Conservation (phyloP, 2,797 vertebrate species). For the Crenuchus spilurus region DNA sequence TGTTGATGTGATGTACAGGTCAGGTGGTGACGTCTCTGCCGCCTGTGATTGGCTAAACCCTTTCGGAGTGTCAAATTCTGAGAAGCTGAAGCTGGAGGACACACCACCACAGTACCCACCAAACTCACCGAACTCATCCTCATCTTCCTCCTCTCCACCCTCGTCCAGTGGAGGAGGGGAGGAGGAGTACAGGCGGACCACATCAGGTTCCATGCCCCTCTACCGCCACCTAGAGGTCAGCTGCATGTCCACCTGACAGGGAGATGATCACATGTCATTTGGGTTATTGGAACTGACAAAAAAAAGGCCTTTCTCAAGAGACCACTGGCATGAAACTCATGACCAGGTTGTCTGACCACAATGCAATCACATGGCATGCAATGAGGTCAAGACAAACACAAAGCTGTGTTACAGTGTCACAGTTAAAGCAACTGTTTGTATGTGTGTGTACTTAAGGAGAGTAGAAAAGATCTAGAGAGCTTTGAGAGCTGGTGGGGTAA, state of each 20-base stretch:
- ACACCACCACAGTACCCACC: slow-evolving; percentile 82
- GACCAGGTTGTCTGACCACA: no score
- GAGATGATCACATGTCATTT: no score
- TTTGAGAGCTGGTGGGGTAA: no score
- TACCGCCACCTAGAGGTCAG: slow-evolving; percentile 60
- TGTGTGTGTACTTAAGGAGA: no score
- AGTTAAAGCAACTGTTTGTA: no score
- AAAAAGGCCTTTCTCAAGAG: no score
- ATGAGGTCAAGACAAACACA: no score
- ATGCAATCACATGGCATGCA: no score
- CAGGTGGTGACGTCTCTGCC: slow-evolving; percentile 74
- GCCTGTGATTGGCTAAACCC: slow-evolving; percentile 69
- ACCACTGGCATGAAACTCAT: no score
- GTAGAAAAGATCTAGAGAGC: no score
- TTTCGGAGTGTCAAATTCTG: slow-evolving; percentile 74
- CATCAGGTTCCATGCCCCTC: slow-evolving; percentile 87
- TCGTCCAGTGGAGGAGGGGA: slow-evolving; percentile 87
- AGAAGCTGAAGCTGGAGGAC: slow-evolving; percentile 75
- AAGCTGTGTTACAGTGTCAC: no score
- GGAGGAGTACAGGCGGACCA: slow-evolving; percentile 86
- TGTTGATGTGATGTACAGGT: slow-evolving; percentile 63
- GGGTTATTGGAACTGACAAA: no score
- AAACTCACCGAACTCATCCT: slow-evolving; percentile 91
- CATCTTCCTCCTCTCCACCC: slow-evolving; percentile 84
- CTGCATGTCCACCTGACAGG: slow-evolving; percentile 62